Percentiles rank a stretch among this genome's conserved stretches.
These are phyloP conservation scores for Nasonia giraulti DNA, from an alignment of 1,140 invertebrate species.

Conservation along the genomic window DNA sequence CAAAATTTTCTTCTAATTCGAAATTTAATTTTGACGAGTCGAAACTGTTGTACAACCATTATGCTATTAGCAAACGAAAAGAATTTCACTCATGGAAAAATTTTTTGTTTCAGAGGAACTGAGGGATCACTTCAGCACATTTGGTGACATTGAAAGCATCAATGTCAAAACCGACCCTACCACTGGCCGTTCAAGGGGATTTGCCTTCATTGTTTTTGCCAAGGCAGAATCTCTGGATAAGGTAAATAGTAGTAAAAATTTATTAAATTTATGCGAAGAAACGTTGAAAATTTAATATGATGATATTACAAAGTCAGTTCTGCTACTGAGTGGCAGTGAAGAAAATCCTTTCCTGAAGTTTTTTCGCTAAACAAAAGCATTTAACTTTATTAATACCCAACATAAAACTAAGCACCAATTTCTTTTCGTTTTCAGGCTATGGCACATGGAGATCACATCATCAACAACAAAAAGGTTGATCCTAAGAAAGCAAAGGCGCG, in stretches of 20 bases:
- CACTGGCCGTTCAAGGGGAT: constrained; percentile 91
- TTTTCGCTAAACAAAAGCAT: constrained; percentile 34
- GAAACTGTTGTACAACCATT: too few relatives aligned
- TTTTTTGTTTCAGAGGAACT: constrained; percentile 86
- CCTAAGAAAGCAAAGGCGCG: constrained; percentile 96
- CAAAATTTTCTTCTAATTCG: constrained; percentile 37
- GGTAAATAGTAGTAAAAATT: constrained; percentile 74
- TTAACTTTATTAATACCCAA: constrained; percentile 2
- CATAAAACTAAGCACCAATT: not conserved
- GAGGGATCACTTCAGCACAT: constrained; percentile 91
- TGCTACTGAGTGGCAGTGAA: constrained; percentile 71
- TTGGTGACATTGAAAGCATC: constrained; percentile 94
- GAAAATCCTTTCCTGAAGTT: constrained; percentile 55
- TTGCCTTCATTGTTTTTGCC: constrained; percentile 96
- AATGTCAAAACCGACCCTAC: constrained; percentile 95
- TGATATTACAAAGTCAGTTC: constrained; percentile 69
- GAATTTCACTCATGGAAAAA: not conserved
- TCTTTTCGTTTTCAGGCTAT: constrained; percentile 76
- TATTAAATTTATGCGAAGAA: constrained; percentile 7
- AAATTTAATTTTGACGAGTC: not conserved
- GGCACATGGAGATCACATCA: constrained; percentile 88
- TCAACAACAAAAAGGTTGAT: constrained; percentile 95
- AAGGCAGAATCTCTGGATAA: constrained; percentile 91
- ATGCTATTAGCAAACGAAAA: not conserved
- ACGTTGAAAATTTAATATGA: constrained; percentile 48